Evolutionary conservation across 2,888 invertebrate species (phyloP), one percentile per base, ranked within the genome.

Genomic region (Leptinotarsa tumamoca): DNA sequence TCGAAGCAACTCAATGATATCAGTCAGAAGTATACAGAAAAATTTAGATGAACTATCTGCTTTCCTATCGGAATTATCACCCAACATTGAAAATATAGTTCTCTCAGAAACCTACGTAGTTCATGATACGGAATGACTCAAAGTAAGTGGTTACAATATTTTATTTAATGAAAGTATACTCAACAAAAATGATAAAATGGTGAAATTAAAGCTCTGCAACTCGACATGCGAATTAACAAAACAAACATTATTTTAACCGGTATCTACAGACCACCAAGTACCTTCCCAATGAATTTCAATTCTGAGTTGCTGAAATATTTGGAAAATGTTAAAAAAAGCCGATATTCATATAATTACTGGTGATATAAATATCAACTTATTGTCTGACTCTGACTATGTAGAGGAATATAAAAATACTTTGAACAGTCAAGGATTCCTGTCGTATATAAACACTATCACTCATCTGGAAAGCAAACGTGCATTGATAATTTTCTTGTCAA

Each of bases 321-420:
- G 18, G 5, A 56, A 56, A 56, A 56, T 56, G 21, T 18, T 56
- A 21, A 56, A 56, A 56, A 56, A 56, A 56, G 17, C 1, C 10
- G 17, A 56, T 56, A 56, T 56, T 56, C 56, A 18, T 21, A 56
- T 56, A 56, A 56, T 21, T 18, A 56, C 21, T 56, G 18, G 21
- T 17, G 18, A 56, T 56, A 56, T 56, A 56, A 56, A 56, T 56
- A 21, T 56, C 3, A 27, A 52, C 4, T 51, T 52, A 68, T 52
- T 68, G 50, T 51, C 52, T 23, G 52, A 68, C 61, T 61, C 33
- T 33, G 61, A 61, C 17, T 33, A 33, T 61, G 61, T 61, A 61
- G 54, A 73, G 58, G 63, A 68, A 52, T 73, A 73, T 51, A 68
- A 68, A 49, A 73, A 68, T 68, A 68, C 51, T 23, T 23, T 73